Evolutionary conservation across 2,113 vertebrate genomes (phyloP), one percentile per base, ranked within the genome.

Genomic region (Pseudorhombus dupliciocellatus): DNA sequence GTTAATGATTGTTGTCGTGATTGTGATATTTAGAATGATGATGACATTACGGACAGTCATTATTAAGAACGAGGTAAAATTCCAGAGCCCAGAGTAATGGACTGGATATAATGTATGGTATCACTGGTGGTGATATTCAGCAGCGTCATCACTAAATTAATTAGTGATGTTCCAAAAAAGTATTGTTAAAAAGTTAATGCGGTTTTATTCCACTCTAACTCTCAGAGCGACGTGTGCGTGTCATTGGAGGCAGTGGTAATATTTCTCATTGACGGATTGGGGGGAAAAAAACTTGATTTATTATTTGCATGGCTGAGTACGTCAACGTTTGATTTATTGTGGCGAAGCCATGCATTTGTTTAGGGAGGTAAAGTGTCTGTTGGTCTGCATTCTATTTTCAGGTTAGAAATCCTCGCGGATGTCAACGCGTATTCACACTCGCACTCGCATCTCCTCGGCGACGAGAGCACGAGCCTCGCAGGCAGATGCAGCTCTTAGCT

Each of bases 21-120:
- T 75, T 25, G 70, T 59, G 79, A 87, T 83, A 87, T 90, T 87
- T 79, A 84, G 70, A 90, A 57, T 67, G 75, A 87, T 89, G 83
- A 87, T 85, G 83, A 68, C 82, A 87, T 80, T 66, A 84, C 57
- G 73, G 76, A 64, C 72, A 81, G 75, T 84, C 82, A 80, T 84
- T 86, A 84, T 55, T 21, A 52, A 50, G 68, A 72, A 51, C 10
- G 7, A 64, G 60, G 67, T 78, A 66, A 79, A 66, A 83, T 84
- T 83, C 67, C 62, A 82, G 82, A 85, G 76, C 68, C 65, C 50
- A 50, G 58, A 59, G 42, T 77, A 73, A 82, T 40, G 69, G 22
- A n/a, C 22, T 58, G 15, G 48, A 60, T 64, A 52, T 81, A 54
- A 59, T 65, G 40, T 58, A 42, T 77, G 61, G 62, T 54, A 37